A percentile compares a stretch with the other conserved stretches of the same genome.
phyloP scores from a whole-genome alignment of 2,888 invertebrate species.

The Chaetoderma sp. region DNA sequence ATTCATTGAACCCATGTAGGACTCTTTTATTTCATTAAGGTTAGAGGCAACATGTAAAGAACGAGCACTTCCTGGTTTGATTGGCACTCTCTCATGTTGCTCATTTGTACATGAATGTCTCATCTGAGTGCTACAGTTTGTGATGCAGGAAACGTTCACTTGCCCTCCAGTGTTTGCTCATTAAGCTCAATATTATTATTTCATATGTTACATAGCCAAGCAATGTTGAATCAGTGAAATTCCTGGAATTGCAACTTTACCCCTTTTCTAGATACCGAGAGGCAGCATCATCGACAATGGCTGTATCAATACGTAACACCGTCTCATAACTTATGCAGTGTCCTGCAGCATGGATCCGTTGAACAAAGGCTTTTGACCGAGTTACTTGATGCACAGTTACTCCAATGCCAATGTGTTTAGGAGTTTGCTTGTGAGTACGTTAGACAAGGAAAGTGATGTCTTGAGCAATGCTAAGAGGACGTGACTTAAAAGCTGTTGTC shows the following conservation, averaged over 20 bases:
- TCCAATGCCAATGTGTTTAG: neutral
- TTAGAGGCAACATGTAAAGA: neutral
- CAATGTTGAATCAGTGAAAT: neutral
- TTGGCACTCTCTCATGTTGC: neutral
- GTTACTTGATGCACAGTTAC: neutral
- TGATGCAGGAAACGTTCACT: neutral
- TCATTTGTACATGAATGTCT: neutral
- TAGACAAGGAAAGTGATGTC: neutral
- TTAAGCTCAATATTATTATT: neutral
- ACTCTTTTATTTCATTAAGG: neutral
- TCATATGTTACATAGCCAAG: neutral
- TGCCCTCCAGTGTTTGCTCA: neutral
- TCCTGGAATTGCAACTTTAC: neutral
- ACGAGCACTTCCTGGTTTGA: neutral
- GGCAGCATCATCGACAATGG: neutral
- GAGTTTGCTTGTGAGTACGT: neutral
- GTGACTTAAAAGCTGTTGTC: neutral
- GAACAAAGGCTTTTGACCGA: neutral
- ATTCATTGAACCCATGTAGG: neutral
- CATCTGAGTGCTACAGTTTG: neutral
- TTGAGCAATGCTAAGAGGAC: neutral
- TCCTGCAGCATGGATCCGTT: neutral
- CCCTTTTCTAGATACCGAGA: neutral
- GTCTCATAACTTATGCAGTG: neutral
- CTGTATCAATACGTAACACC: neutral